Conservation (phyloP, 2,113 vertebrate genomes). For the Colinus virginianus region DNA sequence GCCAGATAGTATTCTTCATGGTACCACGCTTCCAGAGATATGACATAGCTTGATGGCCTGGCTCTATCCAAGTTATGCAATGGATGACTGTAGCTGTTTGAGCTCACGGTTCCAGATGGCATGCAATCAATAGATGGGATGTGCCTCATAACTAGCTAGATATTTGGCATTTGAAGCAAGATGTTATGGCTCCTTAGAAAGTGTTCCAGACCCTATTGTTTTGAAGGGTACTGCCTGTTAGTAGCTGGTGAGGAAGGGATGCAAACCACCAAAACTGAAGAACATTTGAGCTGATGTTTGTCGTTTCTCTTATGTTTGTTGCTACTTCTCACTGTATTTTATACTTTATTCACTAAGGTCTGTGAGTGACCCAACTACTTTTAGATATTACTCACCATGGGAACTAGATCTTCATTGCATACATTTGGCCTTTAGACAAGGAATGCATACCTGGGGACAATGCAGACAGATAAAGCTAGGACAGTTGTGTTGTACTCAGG, state of each 20-base stretch:
- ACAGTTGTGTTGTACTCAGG: not conserved
- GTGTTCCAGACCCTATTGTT: not conserved
- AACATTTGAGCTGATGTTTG: conserved; percentile 1
- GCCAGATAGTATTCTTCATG: not conserved
- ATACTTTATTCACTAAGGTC: not conserved
- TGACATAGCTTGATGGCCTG: not conserved
- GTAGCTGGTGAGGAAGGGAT: not conserved
- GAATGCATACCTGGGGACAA: not conserved
- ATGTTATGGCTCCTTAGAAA: conserved; percentile 20
- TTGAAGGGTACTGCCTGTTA: not conserved
- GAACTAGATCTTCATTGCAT: not conserved
- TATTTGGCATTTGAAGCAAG: not conserved
- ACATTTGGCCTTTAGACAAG: not conserved
- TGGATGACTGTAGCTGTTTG: not conserved
- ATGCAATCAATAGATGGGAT: conserved; percentile 45
- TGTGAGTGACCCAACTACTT: not conserved
- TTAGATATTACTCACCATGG: not conserved
- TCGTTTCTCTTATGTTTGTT: not conserved
- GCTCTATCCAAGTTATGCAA: conserved; percentile 1
- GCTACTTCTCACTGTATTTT: not conserved
- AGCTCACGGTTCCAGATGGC: conserved; percentile 43
- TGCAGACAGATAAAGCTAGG: not conserved
- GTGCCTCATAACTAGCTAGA: conserved; percentile 28
- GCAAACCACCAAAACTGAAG: not conserved
- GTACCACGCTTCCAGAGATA: not conserved